Evolutionary conservation across 2,888 invertebrate genomes (phyloP), one percentile per base, ranked within the genome.

Genomic region (Phengaris alcon): DNA sequence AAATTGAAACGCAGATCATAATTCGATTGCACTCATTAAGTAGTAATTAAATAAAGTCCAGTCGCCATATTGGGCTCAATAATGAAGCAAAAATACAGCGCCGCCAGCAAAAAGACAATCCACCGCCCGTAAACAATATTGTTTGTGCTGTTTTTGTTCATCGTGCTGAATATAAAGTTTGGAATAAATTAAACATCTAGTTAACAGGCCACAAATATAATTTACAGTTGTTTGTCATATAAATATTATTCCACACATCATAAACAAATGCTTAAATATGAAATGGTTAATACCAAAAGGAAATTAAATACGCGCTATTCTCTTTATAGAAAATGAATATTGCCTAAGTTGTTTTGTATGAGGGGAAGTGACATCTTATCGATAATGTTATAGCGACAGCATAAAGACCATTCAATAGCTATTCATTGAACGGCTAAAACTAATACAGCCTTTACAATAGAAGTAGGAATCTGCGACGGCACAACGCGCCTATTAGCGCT

Each of bases 11-110:
- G 80, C 85, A 82, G 84, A 86, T 87, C 86, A 87, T 85, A 85
- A 87, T 88, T 89, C 88, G 88, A 87, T 85, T 87, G 85, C 84
- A 85, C 85, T 86, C 87, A 89, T 88, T 88, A 89, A 83, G 84
- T 86, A 82, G 85, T 88, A 90, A 91, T 91, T 90, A 79, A 90
- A 90, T 88, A 88, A 85, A 87, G 83, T 83, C 84, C 83, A 79
- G 81, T 79, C 82, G 81, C 88, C 89, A 81, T 90, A 89, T 90
- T 89, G 86, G 87, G 88, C 57, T 64, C 75, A 69, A 72, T 76
- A 79, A 80, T 79, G 79, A 78, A 79, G 79, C 84, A 88, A 90
- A 90, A 86, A 85, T 59, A 44, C 52, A 15, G 12, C 15, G 46
- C 12, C 55, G 68, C 44, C 55, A n/a, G 12, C 68, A 75, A 75